A percentile compares a stretch with the other conserved stretches of the same genome.
These are phyloP conservation scores for Rhincodon typus DNA, from an alignment of 2,797 vertebrate species.

Conservation along the genomic window DNA sequence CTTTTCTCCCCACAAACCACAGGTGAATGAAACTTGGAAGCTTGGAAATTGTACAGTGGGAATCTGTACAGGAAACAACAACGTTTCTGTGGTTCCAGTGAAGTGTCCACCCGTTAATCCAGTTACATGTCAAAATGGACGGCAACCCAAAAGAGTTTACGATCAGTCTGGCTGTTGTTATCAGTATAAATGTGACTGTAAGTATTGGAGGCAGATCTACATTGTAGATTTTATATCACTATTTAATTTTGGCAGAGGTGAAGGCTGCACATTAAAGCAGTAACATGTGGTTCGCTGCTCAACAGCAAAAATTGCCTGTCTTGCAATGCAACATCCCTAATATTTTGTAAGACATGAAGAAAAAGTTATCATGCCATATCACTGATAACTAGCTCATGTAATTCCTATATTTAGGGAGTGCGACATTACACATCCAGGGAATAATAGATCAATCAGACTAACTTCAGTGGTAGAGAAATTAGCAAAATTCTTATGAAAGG, in stretches of 20 bases:
- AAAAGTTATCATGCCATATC: no score
- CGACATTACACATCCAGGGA: not conserved
- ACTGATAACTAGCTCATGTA: not conserved
- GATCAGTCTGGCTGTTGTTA: slow-evolving; percentile 67
- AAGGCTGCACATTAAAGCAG: not conserved
- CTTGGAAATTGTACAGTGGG: slow-evolving; percentile 57
- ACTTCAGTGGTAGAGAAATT: not conserved
- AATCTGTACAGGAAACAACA: slow-evolving; percentile 58
- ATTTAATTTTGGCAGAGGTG: not conserved
- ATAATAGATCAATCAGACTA: no score
- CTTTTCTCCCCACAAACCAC: not conserved
- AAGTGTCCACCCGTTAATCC: slow-evolving; percentile 47
- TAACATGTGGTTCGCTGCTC: not conserved
- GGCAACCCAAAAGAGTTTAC: slow-evolving; percentile 54
- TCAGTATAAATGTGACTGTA: slow-evolving; percentile 77
- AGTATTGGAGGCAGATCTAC: slow-evolving; percentile 47
- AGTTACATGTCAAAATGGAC: slow-evolving; percentile 62
- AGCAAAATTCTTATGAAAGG: not conserved
- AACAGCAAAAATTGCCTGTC: not conserved
- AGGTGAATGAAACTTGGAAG: slow-evolving; percentile 69
- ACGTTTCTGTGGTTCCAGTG: slow-evolving; percentile 42
- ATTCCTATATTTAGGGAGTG: not conserved
- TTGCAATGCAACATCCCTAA: not conserved
- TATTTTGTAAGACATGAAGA: no score
- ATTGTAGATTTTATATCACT: not conserved